Conservation (phyloP, 1,140 invertebrate genomes). For the Trypoxylus dichotomus region DNA sequence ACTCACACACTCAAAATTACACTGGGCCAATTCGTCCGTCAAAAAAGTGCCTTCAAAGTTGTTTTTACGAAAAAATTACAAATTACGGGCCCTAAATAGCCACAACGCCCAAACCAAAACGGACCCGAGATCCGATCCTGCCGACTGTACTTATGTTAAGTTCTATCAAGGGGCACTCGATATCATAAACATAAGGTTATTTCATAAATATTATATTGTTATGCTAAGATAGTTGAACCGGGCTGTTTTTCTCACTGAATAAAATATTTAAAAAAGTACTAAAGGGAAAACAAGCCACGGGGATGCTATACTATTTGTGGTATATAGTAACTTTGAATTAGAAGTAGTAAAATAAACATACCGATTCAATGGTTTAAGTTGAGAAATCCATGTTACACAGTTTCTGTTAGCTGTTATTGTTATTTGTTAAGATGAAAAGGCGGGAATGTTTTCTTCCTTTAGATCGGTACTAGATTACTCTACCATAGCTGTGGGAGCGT, state of each 20-base stretch:
- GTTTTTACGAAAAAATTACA: conserved; percentile 77
- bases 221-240: conserved; percentile 50
- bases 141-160: conserved; percentile 51
- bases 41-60: conserved; percentile 84
- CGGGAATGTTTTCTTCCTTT: conserved; percentile 28
- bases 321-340: conserved; percentile 56
- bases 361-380: conserved; percentile 53
- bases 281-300: conserved; percentile 34
- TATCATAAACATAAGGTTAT: conserved; percentile 54
- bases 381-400: conserved; percentile 49
- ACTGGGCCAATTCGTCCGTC: conserved; percentile 86
- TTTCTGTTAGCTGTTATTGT: conserved; percentile 53
- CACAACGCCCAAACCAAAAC: conserved; percentile 68
- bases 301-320: conserved; percentile 54
- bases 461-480: not conserved
- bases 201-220: conserved; percentile 57
- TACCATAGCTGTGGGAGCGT: not conserved
- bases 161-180: conserved; percentile 50
- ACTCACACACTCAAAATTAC: conserved; percentile 59
- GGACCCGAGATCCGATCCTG: conserved; percentile 58
- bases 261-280: conserved; percentile 22
- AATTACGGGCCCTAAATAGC: conserved; percentile 83
- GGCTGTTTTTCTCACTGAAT: conserved; percentile 32
- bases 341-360: conserved; percentile 53
- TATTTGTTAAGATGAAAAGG: conserved; percentile 46